A percentile compares a stretch with the other conserved stretches of the same genome.
Conservation (phyloP, 2,888 invertebrate species). For the Alviniconcha strummeri region DNA sequence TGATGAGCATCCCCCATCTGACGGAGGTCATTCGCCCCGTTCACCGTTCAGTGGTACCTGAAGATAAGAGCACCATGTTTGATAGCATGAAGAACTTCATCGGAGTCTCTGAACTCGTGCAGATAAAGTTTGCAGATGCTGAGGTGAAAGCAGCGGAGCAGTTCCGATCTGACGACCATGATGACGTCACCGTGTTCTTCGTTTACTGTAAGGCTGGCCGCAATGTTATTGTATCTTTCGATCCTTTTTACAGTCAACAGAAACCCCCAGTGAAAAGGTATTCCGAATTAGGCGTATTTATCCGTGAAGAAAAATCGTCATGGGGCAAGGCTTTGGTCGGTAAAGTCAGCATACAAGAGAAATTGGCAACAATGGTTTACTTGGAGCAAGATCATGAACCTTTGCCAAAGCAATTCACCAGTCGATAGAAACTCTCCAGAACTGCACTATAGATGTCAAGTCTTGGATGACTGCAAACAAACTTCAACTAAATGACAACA, state of each 20-base stretch:
- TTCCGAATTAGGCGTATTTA: neutral
- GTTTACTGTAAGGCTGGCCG: neutral
- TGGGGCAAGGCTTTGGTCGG: neutral
- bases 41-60: neutral
- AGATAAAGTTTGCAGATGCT: neutral
- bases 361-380: neutral
- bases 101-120: neutral
- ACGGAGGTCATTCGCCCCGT: neutral
- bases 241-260: neutral
- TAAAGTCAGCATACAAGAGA: neutral
- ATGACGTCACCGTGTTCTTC: neutral
- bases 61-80: neutral
- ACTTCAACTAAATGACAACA: too few relatives aligned
- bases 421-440: too few relatives aligned
- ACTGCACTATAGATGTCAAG: too few relatives aligned
- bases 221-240: neutral
- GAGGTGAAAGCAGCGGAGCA: too few relatives aligned
- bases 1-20: neutral
- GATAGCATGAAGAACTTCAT: conserved; percentile 6
- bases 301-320: neutral
- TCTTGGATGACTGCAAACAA: too few relatives aligned
- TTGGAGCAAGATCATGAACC: neutral
- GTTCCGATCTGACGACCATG: neutral
- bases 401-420: neutral
- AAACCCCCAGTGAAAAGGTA: neutral